phyloP scores from a whole-genome alignment of 2,797 vertebrate genomes.

The Eleutherodactylus coqui region DNA sequence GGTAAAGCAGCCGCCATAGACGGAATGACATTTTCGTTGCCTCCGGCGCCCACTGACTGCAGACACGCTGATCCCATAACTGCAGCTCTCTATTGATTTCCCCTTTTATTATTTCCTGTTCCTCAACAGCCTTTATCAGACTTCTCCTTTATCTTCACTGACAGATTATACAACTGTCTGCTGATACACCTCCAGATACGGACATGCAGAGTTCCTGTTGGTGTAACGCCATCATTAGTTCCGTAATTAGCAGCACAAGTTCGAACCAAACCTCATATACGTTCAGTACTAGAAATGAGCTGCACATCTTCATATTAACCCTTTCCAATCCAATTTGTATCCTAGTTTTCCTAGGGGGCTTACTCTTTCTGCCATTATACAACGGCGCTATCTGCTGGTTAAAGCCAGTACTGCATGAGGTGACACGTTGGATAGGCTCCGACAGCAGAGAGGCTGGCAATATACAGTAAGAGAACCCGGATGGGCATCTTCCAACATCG shows the following conservation, averaged over 20 bases:
- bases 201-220: background rate
- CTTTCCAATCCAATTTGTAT: too few relatives aligned
- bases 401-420: too few relatives aligned
- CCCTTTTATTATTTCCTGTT: conserved; percentile 32
- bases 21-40: background rate
- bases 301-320: background rate
- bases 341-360: too few relatives aligned
- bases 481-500: too few relatives aligned
- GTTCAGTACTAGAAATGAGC: background rate
- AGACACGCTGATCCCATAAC: background rate
- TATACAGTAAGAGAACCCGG: too few relatives aligned
- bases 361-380: too few relatives aligned
- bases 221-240: background rate
- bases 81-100: conserved; percentile 12
- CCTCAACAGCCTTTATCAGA: conserved; percentile 21
- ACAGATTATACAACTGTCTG: conserved; percentile 10
- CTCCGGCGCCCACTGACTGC: conserved; percentile 9
- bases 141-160: conserved; percentile 8
- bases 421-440: too few relatives aligned
- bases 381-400: too few relatives aligned
- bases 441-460: too few relatives aligned
- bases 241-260: background rate
- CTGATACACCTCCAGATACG: conserved; percentile 16
- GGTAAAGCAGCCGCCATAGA: background rate
- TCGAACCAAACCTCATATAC: too few relatives aligned